Conservation (phyloP, 2,888 invertebrate species). For the Meiosimyza platycephala region DNA sequence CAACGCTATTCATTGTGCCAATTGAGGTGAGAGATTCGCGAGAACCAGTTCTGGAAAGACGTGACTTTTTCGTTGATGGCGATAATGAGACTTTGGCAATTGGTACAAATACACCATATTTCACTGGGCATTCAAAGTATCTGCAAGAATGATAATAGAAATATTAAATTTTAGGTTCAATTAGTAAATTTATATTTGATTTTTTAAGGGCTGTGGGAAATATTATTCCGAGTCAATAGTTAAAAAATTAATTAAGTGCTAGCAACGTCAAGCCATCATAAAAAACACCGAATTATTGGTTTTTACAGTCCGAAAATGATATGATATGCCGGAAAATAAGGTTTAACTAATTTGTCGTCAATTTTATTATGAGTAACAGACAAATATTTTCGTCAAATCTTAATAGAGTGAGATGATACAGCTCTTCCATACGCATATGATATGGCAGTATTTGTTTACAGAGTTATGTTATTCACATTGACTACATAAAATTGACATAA, state of each 20-base stretch:
- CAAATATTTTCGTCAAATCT: too few species aligned
- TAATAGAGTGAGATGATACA: too few species aligned
- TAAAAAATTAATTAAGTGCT: too few species aligned
- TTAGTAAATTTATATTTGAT: not conserved
- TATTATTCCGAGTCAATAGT: not conserved
- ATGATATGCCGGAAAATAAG: too few species aligned
- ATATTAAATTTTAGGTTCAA: not conserved
- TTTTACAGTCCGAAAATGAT: too few species aligned
- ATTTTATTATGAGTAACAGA: too few species aligned
- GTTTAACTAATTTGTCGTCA: too few species aligned
- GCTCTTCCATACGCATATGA: too few species aligned
- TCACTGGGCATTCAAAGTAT: slow-evolving; percentile 93
- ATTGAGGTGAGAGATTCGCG: slow-evolving; percentile 83
- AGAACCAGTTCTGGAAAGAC: slow-evolving; percentile 81
- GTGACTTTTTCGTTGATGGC: slow-evolving; percentile 77
- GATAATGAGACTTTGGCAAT: slow-evolving; percentile 89
- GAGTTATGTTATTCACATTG: too few species aligned
- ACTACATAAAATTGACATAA: too few species aligned
- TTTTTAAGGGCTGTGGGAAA: not conserved
- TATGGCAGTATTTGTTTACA: not conserved
- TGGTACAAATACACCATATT: slow-evolving; percentile 94
- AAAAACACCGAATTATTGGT: too few species aligned
- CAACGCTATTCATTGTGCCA: slow-evolving; percentile 72
- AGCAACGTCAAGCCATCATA: too few species aligned
- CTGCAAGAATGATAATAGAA: slow-evolving; percentile 69